A percentile compares a stretch with the other conserved stretches of the same genome.
These are phyloP conservation scores for Myiozetetes cayanensis DNA, from an alignment of 2,113 vertebrate species.

Conservation along the genomic window DNA sequence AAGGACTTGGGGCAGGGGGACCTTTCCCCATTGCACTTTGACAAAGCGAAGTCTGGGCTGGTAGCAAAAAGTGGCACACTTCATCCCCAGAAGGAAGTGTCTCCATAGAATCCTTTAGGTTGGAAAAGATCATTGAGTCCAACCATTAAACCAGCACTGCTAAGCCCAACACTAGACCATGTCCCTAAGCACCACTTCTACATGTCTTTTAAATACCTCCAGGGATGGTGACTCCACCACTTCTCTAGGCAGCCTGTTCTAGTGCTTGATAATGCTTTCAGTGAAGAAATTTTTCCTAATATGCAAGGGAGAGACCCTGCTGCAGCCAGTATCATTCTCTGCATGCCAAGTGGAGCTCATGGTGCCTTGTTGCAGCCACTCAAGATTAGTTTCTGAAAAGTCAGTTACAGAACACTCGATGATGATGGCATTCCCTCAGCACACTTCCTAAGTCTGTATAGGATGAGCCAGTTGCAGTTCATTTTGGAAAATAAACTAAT, in stretches of 20 bases:
- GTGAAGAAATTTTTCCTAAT: not conserved
- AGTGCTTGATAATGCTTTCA: not conserved
- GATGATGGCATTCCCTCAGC: not conserved
- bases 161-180: not conserved
- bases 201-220: not conserved
- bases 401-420: not conserved
- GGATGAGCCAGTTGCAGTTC: not conserved
- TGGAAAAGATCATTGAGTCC: not conserved
- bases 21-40: not conserved
- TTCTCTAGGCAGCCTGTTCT: not conserved
- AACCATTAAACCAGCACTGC: not conserved
- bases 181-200: not conserved
- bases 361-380: not conserved
- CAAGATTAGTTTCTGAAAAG: not conserved
- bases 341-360: not conserved
- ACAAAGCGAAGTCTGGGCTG: not conserved
- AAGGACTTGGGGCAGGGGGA: not conserved
- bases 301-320: not conserved
- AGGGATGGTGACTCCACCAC: not conserved
- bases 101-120: not conserved
- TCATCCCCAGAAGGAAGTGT: not conserved
- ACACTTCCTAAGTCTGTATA: not conserved
- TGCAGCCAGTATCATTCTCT: not conserved
- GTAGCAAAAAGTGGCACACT: not conserved
- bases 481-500: not conserved